phyloP scores from a whole-genome alignment of 2,797 vertebrate species.

The Hippoglossus hippoglossus region DNA sequence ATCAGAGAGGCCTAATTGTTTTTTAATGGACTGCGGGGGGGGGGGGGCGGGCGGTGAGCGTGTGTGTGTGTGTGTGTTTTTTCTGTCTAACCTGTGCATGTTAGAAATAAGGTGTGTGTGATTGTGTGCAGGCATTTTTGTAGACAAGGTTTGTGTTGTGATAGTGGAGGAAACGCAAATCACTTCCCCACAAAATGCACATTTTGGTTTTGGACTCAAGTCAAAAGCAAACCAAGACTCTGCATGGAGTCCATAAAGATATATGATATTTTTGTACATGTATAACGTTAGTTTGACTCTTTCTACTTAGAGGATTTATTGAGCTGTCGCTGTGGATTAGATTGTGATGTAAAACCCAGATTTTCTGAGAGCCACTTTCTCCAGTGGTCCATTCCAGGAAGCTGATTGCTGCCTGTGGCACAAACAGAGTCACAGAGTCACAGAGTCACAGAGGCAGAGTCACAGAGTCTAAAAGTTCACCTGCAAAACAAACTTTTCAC shows the following conservation, averaged over 20 bases:
- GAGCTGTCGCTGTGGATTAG: constrained; percentile 11
- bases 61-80: constrained; percentile 10
- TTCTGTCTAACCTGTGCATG: neutral
- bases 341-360: neutral
- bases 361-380: constrained; percentile 4
- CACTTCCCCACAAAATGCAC: too few relatives aligned
- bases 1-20: constrained; percentile 73
- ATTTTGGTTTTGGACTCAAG: too few relatives aligned
- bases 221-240: too few relatives aligned
- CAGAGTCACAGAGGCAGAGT: neutral
- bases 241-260: too few relatives aligned
- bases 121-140: neutral
- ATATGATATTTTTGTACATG: neutral
- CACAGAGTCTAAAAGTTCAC: neutral
- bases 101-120: neutral
- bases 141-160: too few relatives aligned
- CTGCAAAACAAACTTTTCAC: constrained; percentile 7
- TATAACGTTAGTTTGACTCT: neutral
- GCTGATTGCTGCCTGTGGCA: constrained; percentile 30
- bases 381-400: neutral
- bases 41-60: constrained; percentile 8
- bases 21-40: constrained; percentile 71
- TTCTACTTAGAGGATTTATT: constrained; percentile 9
- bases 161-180: too few relatives aligned
- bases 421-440: constrained; percentile 9